A percentile compares a stretch with the other conserved stretches of the same genome.
Evolutionary conservation across 2,888 invertebrate genomes (phyloP).

Genomic region (Andrena praecox): DNA sequence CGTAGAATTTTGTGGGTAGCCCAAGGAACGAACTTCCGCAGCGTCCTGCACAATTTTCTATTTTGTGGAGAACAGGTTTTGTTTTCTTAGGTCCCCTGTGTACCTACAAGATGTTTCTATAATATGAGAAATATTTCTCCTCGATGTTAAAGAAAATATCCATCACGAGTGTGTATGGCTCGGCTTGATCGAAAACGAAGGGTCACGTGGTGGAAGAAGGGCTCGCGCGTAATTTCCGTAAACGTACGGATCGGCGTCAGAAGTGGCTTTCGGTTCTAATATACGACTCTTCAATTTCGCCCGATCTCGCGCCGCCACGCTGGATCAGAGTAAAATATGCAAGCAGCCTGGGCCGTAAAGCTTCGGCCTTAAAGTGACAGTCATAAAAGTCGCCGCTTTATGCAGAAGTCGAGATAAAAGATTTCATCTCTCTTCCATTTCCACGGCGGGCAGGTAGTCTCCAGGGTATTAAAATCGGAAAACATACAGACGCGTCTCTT

Average conservation of each 20-base stretch:
- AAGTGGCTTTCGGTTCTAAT: conserved; percentile 69
- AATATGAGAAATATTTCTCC: conserved; percentile 1
- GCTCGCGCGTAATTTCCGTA: conserved; percentile 61
- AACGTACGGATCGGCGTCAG: conserved; percentile 54
- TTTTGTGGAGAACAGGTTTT: neutral
- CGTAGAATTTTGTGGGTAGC: neutral
- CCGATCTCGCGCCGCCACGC: conserved; percentile 48
- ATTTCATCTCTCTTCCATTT: conserved; percentile 73
- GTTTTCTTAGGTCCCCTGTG: neutral
- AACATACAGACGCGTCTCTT: conserved; percentile 34
- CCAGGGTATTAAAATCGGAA: conserved; percentile 70
- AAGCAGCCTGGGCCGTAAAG: conserved; percentile 74
- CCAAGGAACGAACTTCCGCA: neutral
- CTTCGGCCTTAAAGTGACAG: conserved; percentile 77
- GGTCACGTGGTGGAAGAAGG: conserved; percentile 33
- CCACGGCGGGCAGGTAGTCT: conserved; percentile 59
- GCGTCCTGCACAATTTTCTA: neutral
- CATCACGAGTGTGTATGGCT: conserved; percentile 10
- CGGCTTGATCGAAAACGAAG: neutral
- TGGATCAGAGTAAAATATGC: conserved; percentile 76
- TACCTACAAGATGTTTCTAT: neutral
- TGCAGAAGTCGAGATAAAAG: conserved; percentile 74
- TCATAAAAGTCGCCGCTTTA: conserved; percentile 77
- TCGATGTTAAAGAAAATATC: conserved; percentile 3
- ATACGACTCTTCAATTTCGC: conserved; percentile 74